Evolutionary conservation across 2,888 invertebrate genomes (phyloP), one percentile per base, ranked within the genome.

Genomic region (Diogma glabrata): DNA sequence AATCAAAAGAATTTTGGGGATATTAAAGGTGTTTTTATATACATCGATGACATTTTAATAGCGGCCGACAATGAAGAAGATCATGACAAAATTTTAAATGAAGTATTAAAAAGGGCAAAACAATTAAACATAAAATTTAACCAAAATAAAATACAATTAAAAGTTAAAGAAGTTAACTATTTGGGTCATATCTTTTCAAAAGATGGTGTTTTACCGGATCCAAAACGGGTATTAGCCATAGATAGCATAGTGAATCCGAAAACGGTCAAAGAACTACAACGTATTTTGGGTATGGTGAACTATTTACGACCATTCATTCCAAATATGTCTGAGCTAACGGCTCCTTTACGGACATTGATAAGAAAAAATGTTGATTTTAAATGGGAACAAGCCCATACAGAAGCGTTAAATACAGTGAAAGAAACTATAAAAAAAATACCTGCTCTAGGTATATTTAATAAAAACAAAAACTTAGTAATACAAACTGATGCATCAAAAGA

Each of bases 11-110:
- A n/a, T n/a, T n/a, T n/a, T n/a, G n/a, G n/a, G n/a, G n/a, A n/a
- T n/a, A n/a, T n/a, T n/a, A n/a, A n/a, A n/a, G n/a, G n/a, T n/a
- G n/a, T n/a, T n/a, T n/a, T n/a, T n/a, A n/a, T n/a, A n/a, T n/a
- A n/a, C n/a, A 56, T 64, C 55, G 57, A 68, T 57, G 55, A 64
- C 58, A 53, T 65, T 52, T 26, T 56, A 2, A 50, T 57, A 30
- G 40, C 30, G 2, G 51, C 51, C 8, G 40, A 49, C 17, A 53
- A 30, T 20, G 30, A 48, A 28, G 33, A 53, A 23, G 51, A 60
- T 47, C 61, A 61, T 54, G 58, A 61, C 52, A 7, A 52, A 46
- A 60, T 56, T 22, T 50, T 63, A 22, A 47, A 53, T 20, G 8
- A 51, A 50, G 59, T 63, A 2, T 28, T 64, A 48, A 48, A 59